Base-by-base conservation (phyloP, 2,113 vertebrate genomes). In the Aspidoscelis tigris region DNA sequence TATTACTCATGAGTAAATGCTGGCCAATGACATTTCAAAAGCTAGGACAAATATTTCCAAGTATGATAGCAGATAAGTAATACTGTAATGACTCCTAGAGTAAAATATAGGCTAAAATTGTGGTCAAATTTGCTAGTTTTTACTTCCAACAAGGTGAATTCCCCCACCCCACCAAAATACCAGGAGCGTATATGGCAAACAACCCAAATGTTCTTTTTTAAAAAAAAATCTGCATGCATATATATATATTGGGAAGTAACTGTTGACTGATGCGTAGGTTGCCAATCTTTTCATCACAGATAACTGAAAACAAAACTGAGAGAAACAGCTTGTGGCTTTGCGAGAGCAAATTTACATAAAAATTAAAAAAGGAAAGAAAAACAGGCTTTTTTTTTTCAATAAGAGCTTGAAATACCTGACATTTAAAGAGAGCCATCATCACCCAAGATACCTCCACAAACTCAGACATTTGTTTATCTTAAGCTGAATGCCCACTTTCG, bases 261-360 rank as follows among this genome's bases (percentile, higher is more conserved):
- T 71, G 68, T 82, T 68, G 65, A 88, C 92, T 89, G 81, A 86
- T 86, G 84, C 81, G 5, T 81, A 89, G 86, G 91, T 88, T 93
- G 90, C 89, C 94, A 90, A 95, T 95, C 93, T 94, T 88, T 89
- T 94, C 93, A 95, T 96, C 94, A 95, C 95, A 95, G 93, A 91
- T 93, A 90, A 89, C 92, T 94, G 95, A 97, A 97, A 98, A 96
- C 97, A 98, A 97, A 98, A 99, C 97, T 94, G 97, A 98, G 95
- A 97, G 95, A 97, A 96, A 94, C 92, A 96, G 88, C 94, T 93
- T 98, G 97, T 97, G 98, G 98, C 95, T 98, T 97, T 95, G 90
- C 91, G 86, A 93, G 95, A 95, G 43, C 92, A 91, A 92, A 93
- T 95, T 95, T 96, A 96, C 96, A 97, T 96, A 92, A 95, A 94